Evolutionary conservation across 2,797 vertebrate species (phyloP), one percentile per base, ranked within the genome.

Genomic region (Gymnoscopelus braueri): DNA sequence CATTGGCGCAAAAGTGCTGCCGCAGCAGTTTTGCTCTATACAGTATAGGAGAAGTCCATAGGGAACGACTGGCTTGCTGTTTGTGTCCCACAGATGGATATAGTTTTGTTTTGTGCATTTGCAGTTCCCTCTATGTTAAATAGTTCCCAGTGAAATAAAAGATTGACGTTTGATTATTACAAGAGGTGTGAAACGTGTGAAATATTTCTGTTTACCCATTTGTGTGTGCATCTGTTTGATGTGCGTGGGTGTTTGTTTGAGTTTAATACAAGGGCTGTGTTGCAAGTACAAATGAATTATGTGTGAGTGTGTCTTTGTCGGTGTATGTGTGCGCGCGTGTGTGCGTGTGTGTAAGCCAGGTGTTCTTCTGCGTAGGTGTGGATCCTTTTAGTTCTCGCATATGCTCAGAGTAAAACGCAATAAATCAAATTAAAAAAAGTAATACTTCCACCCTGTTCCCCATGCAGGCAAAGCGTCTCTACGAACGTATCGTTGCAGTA

Each of bases 361-460:
- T 82, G 82, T 60, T 79, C 53, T 60, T 69, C 66, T 72, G 69
- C 70, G 80, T 72, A 78, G 60, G 74, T 77, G 82, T 83, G 82
- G 62, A 75, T 79, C 73, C 61, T 85, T 76, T 74, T 78, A 75
- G 81, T 74, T 80, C 62, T 71, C 77, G 83, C 88, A 83, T 89
- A 89, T 90, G 85, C 85, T 88, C 79, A 69, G 61, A 87, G 82
- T 85, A 89, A 90, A 89, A 84, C 50, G 78, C 74, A 85, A 93
- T 93, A 90, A 91, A 94, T 93, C 90, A 92, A 87, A 92, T 92
- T 89, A 90, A 92, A 91, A 91, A 44, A 90, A 85, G 81, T 85
- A 88, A 90, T 89, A 88, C 57, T 78, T 86, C 67, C 83, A 72
- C 80, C 75, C 80, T 78, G 78, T 87, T 90, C 75, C 80, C 19